Evolutionary conservation across 2,113 vertebrate species (phyloP), one percentile per base, ranked within the genome.

Genomic region (Raphicerus campestris): DNA sequence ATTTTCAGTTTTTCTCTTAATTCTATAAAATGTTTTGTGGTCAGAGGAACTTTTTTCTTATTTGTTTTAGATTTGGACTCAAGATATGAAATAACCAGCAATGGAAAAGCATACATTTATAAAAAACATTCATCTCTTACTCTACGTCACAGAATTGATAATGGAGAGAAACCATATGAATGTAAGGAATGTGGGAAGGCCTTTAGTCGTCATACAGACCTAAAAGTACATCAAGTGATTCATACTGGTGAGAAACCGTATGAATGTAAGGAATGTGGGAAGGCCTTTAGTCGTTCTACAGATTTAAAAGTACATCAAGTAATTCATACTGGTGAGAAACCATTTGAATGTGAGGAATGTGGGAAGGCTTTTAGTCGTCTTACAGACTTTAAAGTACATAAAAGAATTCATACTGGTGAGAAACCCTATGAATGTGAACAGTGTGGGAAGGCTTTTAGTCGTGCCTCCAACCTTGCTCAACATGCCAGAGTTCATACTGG

Each of bases 21-120:
- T 53, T 82, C 60, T 77, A 24, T 78, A 93, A 73, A 77, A 51
- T 20, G 7, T 77, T 39, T 93, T 77, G 32, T 60, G 10, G 45
- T 86, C 22, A 56, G 51, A 17, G 22, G 85, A 86, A 77, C 81
- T 60, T 6, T 60, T 92, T 47, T 60, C 66, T 19, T 61, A n/a
- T 92, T 35, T 86, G 24, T 93, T 61, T 60, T 86, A 93, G 91
- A 93, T 93, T 75, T 93, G 81, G 42, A 75, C 22, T 85, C 63
- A 93, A 93, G 53, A 45, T 75, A 47, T 49, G 53, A 75, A 60
- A 58, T 73, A 92, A 35, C 45, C 51, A 47, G 15, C 22, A 17
- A 28, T 75, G 63, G 51, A 58, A 75, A 92, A 75, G 84, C 26
- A 15, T 19, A 58, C 22, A 20, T 56, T 56, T 92, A 47, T 92